Evolutionary conservation across 2,888 invertebrate species (phyloP), one percentile per base, ranked within the genome.

Genomic region (Bombylius major): DNA sequence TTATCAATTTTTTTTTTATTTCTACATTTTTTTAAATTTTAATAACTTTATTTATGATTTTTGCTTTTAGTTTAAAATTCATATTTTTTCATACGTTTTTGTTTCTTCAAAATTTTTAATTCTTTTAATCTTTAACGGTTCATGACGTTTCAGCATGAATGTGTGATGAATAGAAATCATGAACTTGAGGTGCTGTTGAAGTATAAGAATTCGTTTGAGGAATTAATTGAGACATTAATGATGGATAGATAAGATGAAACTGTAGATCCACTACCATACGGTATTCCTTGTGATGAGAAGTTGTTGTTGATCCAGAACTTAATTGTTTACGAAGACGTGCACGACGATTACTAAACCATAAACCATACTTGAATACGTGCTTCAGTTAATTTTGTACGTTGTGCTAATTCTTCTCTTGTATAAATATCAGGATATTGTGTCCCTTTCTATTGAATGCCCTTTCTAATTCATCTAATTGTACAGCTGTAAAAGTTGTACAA

Each of bases 271-370:
- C 62, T 49, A 31, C 61, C 59, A 39, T 60, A 62, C 6, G 56
- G 57, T 5, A 61, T 52, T 11, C 47, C 55, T 33, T 59, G 59
- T 8, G 56, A 54, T 61, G 63, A 1, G 59, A 48, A 1, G 58
- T 13, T 1, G 57, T n/a, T 4, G 54, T 44, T 31, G 64, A 60
- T 11, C 62, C 62, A 4, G 71, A 68, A 14, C 68, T 68, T 46
- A 68, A 64, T 49, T 95, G 93, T 69, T 98, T 98, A 56, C 98
- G 81, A 61, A 95, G 80, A 51, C 97, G 80, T 0, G 98, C 98
- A 49, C 98, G 79, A 46, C 98, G 79, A 70, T 98, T 98, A 69
- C 95, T 96, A 75, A 98, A 98, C 98, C n/a, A n/a, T n/a, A n/a
- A n/a, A n/a, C n/a, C 98, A 98, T 4, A 97, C 95, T 85, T 92